Evolutionary conservation across 2,113 vertebrate genomes (phyloP).

Genomic region (Campylomormyrus numenius): DNA sequence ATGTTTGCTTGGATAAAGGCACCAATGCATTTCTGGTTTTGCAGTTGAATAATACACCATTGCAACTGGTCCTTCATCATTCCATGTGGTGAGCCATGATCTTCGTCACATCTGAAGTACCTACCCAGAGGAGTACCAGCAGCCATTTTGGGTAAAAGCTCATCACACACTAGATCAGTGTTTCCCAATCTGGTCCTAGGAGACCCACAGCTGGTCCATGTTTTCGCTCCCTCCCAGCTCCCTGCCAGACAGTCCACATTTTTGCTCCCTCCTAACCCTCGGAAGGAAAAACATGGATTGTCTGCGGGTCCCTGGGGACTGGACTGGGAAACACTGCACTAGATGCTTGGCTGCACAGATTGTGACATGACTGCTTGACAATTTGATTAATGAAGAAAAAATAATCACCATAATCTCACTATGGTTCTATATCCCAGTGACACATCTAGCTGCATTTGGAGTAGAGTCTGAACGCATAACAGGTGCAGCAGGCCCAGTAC

Average conservation of each 20-base stretch:
- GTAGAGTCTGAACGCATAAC: neutral
- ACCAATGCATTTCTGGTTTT: neutral
- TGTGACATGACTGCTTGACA: neutral
- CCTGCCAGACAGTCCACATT: too few relatives aligned
- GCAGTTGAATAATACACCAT: neutral
- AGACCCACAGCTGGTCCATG: neutral
- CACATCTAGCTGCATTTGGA: neutral
- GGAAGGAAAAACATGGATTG: too few relatives aligned
- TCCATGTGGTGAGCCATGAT: neutral
- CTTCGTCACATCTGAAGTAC: neutral
- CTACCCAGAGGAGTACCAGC: neutral
- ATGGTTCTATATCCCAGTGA: neutral
- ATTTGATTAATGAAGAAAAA: neutral
- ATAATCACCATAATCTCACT: neutral
- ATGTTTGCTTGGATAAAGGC: neutral
- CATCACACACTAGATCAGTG: neutral
- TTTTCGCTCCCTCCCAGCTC: too few relatives aligned
- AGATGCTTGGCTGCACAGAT: neutral
- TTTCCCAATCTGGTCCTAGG: neutral
- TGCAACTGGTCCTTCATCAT: neutral
- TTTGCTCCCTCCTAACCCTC: too few relatives aligned
- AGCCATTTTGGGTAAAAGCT: neutral
- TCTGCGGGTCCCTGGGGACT: too few relatives aligned
- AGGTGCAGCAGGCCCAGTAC: constrained; percentile 42
- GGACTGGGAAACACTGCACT: too few relatives aligned